phyloP scores from a whole-genome alignment of 2,888 invertebrate genomes.

The Phlogophora meticulosa region DNA sequence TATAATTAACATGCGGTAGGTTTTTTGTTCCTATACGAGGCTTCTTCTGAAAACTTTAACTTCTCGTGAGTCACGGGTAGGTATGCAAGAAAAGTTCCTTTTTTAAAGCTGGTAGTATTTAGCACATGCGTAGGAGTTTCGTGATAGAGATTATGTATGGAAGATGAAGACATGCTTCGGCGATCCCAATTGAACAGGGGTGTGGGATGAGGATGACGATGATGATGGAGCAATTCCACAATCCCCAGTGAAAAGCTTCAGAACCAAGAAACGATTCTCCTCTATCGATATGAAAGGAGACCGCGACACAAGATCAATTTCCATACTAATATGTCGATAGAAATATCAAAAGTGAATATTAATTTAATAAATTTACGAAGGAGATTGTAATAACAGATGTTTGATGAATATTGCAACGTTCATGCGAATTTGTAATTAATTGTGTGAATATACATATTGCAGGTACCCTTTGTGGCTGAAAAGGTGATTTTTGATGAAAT shows the following conservation, averaged over 20 bases:
- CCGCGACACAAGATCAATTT: slow-evolving; percentile 9
- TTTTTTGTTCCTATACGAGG: too few species aligned
- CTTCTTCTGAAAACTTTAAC: too few species aligned
- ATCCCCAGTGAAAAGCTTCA: background rate
- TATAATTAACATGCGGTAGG: too few species aligned
- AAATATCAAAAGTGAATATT: slow-evolving; percentile 43
- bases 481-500: slow-evolving; percentile 30
- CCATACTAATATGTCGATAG: slow-evolving; percentile 13
- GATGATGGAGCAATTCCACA: too few species aligned
- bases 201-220: too few species aligned
- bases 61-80: too few species aligned
- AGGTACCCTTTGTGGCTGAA: slow-evolving; percentile 26
- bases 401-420: slow-evolving; percentile 30
- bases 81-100: too few species aligned
- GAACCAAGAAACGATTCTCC: background rate
- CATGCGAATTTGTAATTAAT: slow-evolving; percentile 32
- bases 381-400: slow-evolving; percentile 36
- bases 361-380: slow-evolving; percentile 20
- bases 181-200: too few species aligned
- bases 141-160: too few species aligned
- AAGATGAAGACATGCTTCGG: too few species aligned
- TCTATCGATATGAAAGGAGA: slow-evolving; percentile 3
- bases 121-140: too few species aligned
- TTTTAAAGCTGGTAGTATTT: too few species aligned
- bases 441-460: slow-evolving; percentile 32